These are phyloP conservation scores for Anoura caudifer DNA, from an alignment of 2,113 vertebrate genomes.

Conservation along the genomic window DNA sequence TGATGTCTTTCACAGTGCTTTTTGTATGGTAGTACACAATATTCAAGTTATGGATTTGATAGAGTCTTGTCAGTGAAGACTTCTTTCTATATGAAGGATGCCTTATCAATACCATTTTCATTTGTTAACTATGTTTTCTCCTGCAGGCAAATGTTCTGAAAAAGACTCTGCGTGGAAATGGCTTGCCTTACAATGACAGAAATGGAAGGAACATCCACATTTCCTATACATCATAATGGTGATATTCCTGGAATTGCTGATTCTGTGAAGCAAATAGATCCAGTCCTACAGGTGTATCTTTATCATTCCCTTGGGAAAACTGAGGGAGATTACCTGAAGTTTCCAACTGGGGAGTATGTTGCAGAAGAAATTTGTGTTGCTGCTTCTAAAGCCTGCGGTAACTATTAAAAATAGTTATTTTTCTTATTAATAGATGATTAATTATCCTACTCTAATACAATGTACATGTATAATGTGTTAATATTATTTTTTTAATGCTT, in stretches of 20 bases:
- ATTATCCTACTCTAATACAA: constrained; percentile 11
- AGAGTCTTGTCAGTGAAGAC: background rate
- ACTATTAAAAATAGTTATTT: constrained; percentile 64
- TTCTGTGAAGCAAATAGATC: constrained; percentile 77
- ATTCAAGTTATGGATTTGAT: background rate
- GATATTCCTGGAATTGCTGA: constrained; percentile 75
- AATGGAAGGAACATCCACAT: constrained; percentile 82
- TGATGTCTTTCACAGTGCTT: background rate
- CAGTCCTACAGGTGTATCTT: constrained; percentile 87
- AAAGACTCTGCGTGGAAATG: constrained; percentile 78
- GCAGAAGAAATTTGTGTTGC: constrained; percentile 92
- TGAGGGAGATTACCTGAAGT: constrained; percentile 81
- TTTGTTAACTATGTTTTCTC: constrained; percentile 47
- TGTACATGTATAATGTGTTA: background rate
- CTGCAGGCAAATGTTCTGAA: constrained; percentile 74
- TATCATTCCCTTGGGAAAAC: constrained; percentile 83
- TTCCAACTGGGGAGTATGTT: constrained; percentile 88
- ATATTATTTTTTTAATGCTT: background rate
- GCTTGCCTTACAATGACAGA: constrained; percentile 89
- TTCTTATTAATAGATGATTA: background rate
- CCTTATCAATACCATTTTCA: background rate
- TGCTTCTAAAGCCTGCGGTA: constrained; percentile 93
- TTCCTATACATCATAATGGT: constrained; percentile 78
- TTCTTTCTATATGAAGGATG: background rate
- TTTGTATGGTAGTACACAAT: background rate